Percentiles rank a stretch among this genome's conserved stretches.
Conservation (phyloP, 2,888 invertebrate genomes). For the Blastobasis adustella region DNA sequence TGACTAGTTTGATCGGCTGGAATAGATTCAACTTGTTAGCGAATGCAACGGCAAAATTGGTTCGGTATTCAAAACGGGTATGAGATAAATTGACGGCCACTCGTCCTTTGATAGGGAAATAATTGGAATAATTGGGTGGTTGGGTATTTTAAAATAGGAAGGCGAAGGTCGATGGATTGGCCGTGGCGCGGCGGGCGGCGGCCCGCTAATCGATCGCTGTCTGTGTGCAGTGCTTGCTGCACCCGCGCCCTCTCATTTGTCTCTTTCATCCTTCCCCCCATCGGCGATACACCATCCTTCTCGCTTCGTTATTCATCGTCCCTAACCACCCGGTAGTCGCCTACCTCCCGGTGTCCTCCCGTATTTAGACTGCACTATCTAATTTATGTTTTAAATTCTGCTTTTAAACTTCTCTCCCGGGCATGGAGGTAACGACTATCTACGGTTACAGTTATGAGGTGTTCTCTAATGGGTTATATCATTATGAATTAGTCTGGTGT, state of each 20-base stretch:
- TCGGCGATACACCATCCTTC: constrained; percentile 50
- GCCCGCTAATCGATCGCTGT: constrained; percentile 69
- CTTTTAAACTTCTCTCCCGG: constrained; percentile 47
- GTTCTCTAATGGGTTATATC: constrained; percentile 54
- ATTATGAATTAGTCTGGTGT: constrained; percentile 62
- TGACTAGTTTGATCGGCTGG: neutral
- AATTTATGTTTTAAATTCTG: constrained; percentile 53
- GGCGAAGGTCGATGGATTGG: constrained; percentile 62
- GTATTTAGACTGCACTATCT: constrained; percentile 71
- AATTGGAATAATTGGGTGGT: constrained; percentile 7
- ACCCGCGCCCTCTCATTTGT: constrained; percentile 47
- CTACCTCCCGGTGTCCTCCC: constrained; percentile 61
- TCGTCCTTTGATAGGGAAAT: neutral
- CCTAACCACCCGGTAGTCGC: constrained; percentile 66
- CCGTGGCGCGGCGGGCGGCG: constrained; percentile 44
- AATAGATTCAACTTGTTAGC: neutral
- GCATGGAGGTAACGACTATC: constrained; percentile 48
- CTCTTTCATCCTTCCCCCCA: constrained; percentile 42
- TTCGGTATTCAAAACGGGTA: neutral
- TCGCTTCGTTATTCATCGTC: constrained; percentile 66
- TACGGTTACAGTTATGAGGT: constrained; percentile 55
- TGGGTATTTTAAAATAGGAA: constrained; percentile 50
- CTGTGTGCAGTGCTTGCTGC: constrained; percentile 61
- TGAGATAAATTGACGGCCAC: neutral
- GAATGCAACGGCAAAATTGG: neutral